Conservation (phyloP, 2,888 invertebrate species). For the Autographa pulchrina region DNA sequence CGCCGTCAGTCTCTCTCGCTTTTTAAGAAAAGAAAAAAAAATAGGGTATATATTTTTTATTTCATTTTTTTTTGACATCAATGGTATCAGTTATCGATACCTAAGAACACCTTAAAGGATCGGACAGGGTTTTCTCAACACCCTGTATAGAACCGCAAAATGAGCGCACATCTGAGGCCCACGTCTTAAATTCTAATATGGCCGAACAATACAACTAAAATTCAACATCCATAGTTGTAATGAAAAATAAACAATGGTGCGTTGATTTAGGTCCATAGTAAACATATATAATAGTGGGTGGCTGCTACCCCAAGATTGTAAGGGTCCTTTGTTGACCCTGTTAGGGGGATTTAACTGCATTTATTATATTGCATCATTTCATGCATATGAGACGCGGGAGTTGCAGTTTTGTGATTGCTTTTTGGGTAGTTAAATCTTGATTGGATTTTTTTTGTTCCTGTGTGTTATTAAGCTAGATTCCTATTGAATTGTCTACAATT, state of each 20-base stretch:
- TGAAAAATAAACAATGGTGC: conserved; percentile 73
- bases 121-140: no score
- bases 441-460: not conserved
- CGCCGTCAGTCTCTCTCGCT: no score
- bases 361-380: conserved; percentile 61
- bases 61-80: no score
- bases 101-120: no score
- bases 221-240: conserved; percentile 67
- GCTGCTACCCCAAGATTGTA: conserved; percentile 67
- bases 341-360: conserved; percentile 59
- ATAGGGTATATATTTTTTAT: no score
- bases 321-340: conserved; percentile 62
- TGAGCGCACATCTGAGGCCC: conserved; percentile 47
- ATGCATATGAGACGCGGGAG: conserved; percentile 10
- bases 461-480: no score
- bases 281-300: conserved; percentile 71
- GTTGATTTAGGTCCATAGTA: conserved; percentile 73
- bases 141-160: conserved; percentile 32
- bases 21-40: no score
- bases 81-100: no score
- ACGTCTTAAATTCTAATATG: conserved; percentile 54
- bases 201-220: conserved; percentile 58
- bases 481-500: no score
- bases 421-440: not conserved
- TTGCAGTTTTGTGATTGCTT: conserved; percentile 26